Conservation (phyloP, 1,140 invertebrate species). For the Drosophila carrolli region DNA sequence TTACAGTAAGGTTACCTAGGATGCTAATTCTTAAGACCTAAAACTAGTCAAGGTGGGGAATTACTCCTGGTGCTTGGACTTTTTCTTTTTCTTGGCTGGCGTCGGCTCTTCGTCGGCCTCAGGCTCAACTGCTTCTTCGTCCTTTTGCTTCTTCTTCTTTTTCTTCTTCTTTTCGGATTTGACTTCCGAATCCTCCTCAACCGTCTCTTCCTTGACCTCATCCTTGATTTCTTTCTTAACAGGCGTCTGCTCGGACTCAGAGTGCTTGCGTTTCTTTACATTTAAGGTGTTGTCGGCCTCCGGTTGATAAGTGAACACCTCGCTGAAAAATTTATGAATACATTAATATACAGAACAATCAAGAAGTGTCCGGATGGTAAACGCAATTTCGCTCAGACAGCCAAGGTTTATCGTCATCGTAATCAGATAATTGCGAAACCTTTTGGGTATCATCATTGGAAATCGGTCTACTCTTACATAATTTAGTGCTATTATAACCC, state of each 20-base stretch:
- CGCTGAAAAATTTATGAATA: constrained; percentile 84
- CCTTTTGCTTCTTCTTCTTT: constrained; percentile 84
- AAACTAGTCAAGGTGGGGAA: constrained; percentile 32
- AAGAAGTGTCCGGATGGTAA: neutral
- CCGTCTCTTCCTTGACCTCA: constrained; percentile 46
- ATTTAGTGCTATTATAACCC: constrained; percentile 44
- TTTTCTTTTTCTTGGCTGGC: constrained; percentile 77
- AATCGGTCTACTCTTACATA: constrained; percentile 7
- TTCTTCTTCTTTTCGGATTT: constrained; percentile 84
- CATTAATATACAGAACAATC: constrained; percentile 8
- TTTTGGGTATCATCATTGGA: constrained; percentile 72
- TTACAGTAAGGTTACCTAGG: constrained; percentile 41
- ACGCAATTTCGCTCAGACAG: constrained; percentile 72
- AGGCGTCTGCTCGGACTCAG: constrained; percentile 81
- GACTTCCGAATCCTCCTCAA: constrained; percentile 62
- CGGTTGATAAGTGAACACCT: constrained; percentile 88
- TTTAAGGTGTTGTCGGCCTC: constrained; percentile 87
- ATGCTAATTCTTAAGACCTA: constrained; percentile 50
- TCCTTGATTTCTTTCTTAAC: constrained; percentile 69
- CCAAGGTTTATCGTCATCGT: constrained; percentile 80
- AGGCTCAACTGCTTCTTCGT: constrained; percentile 39
- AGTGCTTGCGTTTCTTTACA: constrained; percentile 85
- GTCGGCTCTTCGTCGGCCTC: constrained; percentile 40
- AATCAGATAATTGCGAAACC: constrained; percentile 71
- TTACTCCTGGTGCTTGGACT: constrained; percentile 67